Conservation (phyloP, 2,888 invertebrate species). For the Mylabris sibirica region DNA sequence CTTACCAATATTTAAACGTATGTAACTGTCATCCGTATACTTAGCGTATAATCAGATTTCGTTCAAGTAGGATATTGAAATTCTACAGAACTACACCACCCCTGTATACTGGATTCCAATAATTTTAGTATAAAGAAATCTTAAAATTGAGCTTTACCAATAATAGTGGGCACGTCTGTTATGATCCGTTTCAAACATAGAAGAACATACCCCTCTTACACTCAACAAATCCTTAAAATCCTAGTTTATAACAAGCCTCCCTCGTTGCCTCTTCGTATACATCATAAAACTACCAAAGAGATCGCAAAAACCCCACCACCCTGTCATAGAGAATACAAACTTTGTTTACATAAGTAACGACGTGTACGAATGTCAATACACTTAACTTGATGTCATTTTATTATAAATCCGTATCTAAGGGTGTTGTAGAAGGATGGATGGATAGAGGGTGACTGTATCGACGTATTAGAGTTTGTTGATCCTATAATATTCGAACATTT, state of each 20-base stretch:
- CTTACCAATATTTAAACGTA: slow-evolving; percentile 21
- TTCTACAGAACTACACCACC: neutral
- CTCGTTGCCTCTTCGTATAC: slow-evolving; percentile 30
- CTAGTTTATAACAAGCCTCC: slow-evolving; percentile 22
- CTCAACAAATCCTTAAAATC: slow-evolving; percentile 34
- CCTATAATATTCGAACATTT: neutral
- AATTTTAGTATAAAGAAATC: slow-evolving; percentile 13
- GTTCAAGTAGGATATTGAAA: slow-evolving; percentile 21
- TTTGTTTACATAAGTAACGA: slow-evolving; percentile 48
- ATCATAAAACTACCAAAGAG: slow-evolving; percentile 26
- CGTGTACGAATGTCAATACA: slow-evolving; percentile 46
- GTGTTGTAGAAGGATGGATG: too few relatives aligned
- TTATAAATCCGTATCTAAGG: slow-evolving; percentile 34
- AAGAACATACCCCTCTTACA: slow-evolving; percentile 15
- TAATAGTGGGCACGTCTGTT: slow-evolving; percentile 16
- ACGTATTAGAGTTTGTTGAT: neutral
- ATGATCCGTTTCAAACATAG: slow-evolving; percentile 14
- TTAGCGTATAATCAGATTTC: slow-evolving; percentile 42
- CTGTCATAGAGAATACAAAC: slow-evolving; percentile 40
- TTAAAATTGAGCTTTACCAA: slow-evolving; percentile 1
- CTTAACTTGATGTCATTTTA: slow-evolving; percentile 45
- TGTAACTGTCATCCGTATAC: slow-evolving; percentile 39
- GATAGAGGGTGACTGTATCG: slow-evolving; percentile 1
- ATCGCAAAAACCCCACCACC: slow-evolving; percentile 27
- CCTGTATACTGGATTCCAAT: neutral